Conservation (phyloP, 2,113 vertebrate species). For the Sinocyclocheilus anophthalmus region DNA sequence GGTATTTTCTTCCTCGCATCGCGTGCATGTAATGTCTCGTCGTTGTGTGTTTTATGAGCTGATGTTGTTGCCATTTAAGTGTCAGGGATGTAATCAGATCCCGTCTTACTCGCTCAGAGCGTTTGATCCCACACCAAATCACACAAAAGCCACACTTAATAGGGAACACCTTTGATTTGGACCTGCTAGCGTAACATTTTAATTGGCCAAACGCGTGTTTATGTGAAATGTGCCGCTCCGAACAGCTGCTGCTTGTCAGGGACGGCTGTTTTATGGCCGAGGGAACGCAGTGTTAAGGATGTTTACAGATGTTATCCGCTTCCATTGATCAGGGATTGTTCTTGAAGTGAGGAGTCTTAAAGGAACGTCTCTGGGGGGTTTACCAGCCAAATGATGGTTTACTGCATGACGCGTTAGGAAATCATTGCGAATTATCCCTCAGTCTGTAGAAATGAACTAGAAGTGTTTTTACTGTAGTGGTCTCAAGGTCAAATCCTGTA, state of each 20-base stretch:
- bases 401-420: too few relatives aligned
- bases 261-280: neutral
- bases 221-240: neutral
- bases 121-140: neutral
- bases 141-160: neutral
- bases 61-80: neutral
- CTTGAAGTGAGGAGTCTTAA: neutral
- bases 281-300: neutral
- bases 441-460: neutral
- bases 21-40: neutral
- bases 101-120: neutral
- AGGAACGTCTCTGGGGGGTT: neutral
- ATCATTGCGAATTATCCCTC: neutral
- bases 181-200: conserved; percentile 24
- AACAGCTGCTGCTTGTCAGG: conserved; percentile 26
- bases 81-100: neutral
- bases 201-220: conserved; percentile 30
- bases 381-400: neutral
- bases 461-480: too few relatives aligned
- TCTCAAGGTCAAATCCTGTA: too few relatives aligned
- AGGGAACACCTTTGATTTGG: neutral
- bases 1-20: neutral
- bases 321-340: neutral
- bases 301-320: conserved; percentile 5
- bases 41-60: neutral